Evolutionary conservation across 2,888 invertebrate genomes (phyloP), one percentile per base, ranked within the genome.

Genomic region (Aproaerema taeniolella): DNA sequence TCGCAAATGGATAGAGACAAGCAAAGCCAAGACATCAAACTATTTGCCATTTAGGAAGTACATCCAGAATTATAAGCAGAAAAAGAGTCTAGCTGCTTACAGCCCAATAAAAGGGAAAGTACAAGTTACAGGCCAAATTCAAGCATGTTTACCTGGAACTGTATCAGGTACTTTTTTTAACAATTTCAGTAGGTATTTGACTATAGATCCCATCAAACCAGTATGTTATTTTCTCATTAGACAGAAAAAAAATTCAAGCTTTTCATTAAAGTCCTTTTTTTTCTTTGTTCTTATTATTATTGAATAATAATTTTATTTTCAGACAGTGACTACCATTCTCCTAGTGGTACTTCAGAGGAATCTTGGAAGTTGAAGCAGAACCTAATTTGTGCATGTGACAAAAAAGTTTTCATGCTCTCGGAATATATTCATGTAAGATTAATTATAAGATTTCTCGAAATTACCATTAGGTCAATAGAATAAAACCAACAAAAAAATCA

Each of bases 41-140:
- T 93, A 92, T 56, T 89, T 91, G 87, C 91, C 92, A 8, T 92
- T 93, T 57, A 88, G 72, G 43, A 83, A 82, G 44, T 77, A 79
- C 43, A 76, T 82, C 32, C 76, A 85, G 45, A 83, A 69, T 43
- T 83, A 82, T 46, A 80, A 73, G 50, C 61, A 68, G 8, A 85
- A 83, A 55, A 85, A 80, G 50, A 83, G 79, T 46, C 47, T 59
- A 1, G 66, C 59, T 34, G 59, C 61, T 17, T 83, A 85, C 47
- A 82, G 80, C 37, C 83, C 82, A 7, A 79, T 83, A 10, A 75
- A 74, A 45, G 65, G 60, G 9, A 80, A 81, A 46, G 57, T 73
- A 49, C 75, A 82, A 50, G 65, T 75, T 7, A 64, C 76, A 4
- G 69, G 74, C 34, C 70, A 68, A 49, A 59, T 86, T 31, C 72